phyloP scores from a whole-genome alignment of 1,140 invertebrate genomes.

The Solen grandis region DNA sequence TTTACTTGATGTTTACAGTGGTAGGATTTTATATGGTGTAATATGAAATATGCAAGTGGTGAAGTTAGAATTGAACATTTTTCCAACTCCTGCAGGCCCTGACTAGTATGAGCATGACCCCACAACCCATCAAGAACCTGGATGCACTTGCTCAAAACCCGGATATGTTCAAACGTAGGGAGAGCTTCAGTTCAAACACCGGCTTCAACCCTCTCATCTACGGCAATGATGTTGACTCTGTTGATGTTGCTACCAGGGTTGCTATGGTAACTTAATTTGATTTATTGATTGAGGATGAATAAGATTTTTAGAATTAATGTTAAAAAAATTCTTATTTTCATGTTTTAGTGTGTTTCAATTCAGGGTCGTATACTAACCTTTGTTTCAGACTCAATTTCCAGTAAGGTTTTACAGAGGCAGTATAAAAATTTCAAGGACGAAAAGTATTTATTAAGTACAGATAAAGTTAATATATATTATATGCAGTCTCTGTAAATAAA shows the following conservation, averaged over 20 bases:
- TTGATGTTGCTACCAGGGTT: constrained; percentile 98
- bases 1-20: no score
- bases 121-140: constrained; percentile 82
- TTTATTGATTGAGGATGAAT: neutral
- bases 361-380: neutral
- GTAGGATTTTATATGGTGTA: no score
- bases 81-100: no score
- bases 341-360: neutral
- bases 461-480: no score
- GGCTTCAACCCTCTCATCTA: constrained; percentile 93
- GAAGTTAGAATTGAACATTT: no score
- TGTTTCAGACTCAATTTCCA: no score
- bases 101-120: constrained; percentile 83
- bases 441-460: no score
- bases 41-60: no score
- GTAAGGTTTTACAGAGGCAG: no score
- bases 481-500: no score
- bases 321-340: neutral
- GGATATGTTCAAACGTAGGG: constrained; percentile 77
- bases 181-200: constrained; percentile 82
- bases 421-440: no score
- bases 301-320: neutral
- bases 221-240: constrained; percentile 98
- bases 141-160: constrained; percentile 80
- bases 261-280: constrained; percentile 90